Conservation (phyloP, 2,888 invertebrate genomes). For the Oscheius sp. region DNA sequence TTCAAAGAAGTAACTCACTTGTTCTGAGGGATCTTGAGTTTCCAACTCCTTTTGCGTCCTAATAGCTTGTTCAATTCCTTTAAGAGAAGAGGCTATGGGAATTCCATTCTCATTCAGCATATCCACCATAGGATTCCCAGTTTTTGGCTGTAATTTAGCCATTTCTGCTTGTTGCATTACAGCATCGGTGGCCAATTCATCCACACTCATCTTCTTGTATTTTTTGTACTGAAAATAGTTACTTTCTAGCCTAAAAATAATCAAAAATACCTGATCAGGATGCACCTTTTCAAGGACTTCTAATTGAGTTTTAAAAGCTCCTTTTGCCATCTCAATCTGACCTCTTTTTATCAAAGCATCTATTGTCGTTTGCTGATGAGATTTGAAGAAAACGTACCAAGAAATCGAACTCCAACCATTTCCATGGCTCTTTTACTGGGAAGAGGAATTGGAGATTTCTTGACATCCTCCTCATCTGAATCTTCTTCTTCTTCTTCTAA, state of each 20-base stretch:
- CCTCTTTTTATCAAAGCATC: conserved; percentile 65
- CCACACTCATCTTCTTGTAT: conserved; percentile 59
- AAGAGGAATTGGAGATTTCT: conserved; percentile 3
- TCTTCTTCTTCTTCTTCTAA: not conserved
- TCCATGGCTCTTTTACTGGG: conserved; percentile 27
- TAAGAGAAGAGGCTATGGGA: conserved; percentile 56
- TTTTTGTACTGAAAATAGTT: conserved; percentile 56
- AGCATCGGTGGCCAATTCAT: conserved; percentile 62
- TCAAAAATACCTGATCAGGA: conserved; percentile 57
- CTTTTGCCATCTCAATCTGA: conserved; percentile 66
- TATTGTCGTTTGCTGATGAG: conserved; percentile 11
- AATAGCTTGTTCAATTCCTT: conserved; percentile 60
- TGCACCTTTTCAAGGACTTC: conserved; percentile 63
- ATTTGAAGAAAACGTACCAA: not conserved
- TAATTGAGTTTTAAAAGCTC: conserved; percentile 62
- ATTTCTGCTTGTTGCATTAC: conserved; percentile 61
- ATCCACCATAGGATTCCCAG: conserved; percentile 61
- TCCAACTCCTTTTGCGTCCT: conserved; percentile 61
- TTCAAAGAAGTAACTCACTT: conserved; percentile 28
- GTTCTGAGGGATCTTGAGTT: conserved; percentile 58
- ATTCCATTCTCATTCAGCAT: conserved; percentile 65
- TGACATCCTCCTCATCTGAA: not conserved
- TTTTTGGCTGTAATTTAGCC: conserved; percentile 54
- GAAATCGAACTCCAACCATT: conserved; percentile 23
- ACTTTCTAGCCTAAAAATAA: no score